Evolutionary conservation across 1,140 invertebrate species (phyloP).

Genomic region (Pogonomyrmex californicus): DNA sequence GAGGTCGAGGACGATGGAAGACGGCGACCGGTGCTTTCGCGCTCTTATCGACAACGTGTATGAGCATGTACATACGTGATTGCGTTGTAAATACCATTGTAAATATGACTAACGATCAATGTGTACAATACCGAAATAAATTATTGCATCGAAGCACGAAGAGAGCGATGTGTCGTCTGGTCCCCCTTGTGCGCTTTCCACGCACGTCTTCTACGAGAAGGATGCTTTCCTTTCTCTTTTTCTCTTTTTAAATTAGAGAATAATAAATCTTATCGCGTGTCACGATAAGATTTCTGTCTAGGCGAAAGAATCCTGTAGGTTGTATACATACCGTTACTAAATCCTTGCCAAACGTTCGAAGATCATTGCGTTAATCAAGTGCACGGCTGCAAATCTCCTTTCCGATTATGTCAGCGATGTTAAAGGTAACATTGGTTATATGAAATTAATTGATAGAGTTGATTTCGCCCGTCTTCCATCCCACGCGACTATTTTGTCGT

Average conservation of each 20-base stretch:
- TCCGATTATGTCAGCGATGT: conserved; percentile 3
- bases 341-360: neutral
- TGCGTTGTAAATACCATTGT: conserved; percentile 83
- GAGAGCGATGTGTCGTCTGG: neutral
- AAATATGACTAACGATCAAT: conserved; percentile 82
- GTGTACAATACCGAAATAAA: conserved; percentile 83
- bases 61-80: conserved; percentile 77
- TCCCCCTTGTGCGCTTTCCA: neutral
- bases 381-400: neutral
- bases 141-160: conserved; percentile 77
- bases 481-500: neutral
- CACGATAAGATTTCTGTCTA: neutral
- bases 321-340: too few relatives aligned
- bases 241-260: neutral
- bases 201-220: neutral
- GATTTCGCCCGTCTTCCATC: conserved; percentile 14
- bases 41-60: conserved; percentile 14
- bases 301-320: neutral
- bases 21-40: conserved; percentile 1
- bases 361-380: neutral
- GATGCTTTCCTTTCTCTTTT: neutral
- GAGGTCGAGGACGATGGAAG: neutral
- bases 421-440: neutral
- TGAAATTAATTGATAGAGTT: conserved; percentile 29
- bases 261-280: neutral